A percentile compares a stretch with the other conserved stretches of the same genome.
Conservation (phyloP, 2,113 vertebrate genomes). For the Meleagris gallopavo region DNA sequence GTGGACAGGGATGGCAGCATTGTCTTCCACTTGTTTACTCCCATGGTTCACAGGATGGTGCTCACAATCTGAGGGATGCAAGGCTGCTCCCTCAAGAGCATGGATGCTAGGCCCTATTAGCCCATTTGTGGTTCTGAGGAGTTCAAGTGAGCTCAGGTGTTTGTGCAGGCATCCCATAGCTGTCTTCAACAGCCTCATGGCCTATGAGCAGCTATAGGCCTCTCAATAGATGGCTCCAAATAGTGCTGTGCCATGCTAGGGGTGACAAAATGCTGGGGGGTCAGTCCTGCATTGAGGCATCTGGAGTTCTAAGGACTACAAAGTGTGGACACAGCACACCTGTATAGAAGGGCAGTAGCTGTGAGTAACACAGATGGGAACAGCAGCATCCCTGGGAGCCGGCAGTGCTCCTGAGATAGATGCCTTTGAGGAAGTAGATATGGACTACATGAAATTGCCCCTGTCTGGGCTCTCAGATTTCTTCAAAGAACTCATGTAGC, state of each 20-base stretch:
- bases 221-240: neutral
- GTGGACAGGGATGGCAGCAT: neutral
- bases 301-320: neutral
- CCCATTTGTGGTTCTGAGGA: neutral
- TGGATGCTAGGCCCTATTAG: neutral
- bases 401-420: neutral
- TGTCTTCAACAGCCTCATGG: neutral
- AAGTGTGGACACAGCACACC: neutral
- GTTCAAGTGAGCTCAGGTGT: neutral
- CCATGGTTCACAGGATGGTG: rapidly evolving
- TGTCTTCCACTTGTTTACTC: neutral
- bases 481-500: neutral
- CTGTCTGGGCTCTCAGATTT: neutral
- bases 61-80: rapidly evolving
- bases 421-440: rapidly evolving
- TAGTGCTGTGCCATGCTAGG: neutral
- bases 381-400: neutral
- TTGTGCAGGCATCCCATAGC: neutral
- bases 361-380: rapidly evolving
- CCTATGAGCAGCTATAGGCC: neutral
- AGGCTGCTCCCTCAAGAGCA: neutral
- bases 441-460: neutral
- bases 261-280: neutral
- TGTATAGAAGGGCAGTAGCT: neutral
- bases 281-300: neutral